Evolutionary conservation across 2,113 vertebrate genomes (phyloP).

Genomic region (Motacilla tschutschensis): DNA sequence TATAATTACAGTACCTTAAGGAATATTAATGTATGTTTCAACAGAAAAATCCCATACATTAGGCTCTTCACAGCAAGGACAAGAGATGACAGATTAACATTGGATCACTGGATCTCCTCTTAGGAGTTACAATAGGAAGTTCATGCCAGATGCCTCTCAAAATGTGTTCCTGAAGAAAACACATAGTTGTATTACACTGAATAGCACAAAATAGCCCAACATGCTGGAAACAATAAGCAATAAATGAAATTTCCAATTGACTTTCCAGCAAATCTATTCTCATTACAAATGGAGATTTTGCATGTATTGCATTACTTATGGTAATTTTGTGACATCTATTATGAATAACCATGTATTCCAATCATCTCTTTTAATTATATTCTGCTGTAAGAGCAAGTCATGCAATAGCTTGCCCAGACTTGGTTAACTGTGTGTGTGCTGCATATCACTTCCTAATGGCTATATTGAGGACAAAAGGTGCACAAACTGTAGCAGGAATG

Average conservation of each 20-base stretch:
- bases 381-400: slow-evolving; percentile 48
- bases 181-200: neutral
- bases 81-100: neutral
- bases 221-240: slow-evolving; percentile 65
- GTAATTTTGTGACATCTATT: slow-evolving; percentile 73
- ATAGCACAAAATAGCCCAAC: slow-evolving; percentile 60
- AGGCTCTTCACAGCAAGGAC: neutral
- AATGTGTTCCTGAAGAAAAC: neutral
- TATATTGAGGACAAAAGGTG: neutral
- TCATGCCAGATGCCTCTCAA: slow-evolving; percentile 2
- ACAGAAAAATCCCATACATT: neutral
- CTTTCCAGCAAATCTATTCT: slow-evolving; percentile 73
- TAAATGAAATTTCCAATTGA: slow-evolving; percentile 70
- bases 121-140: neutral
- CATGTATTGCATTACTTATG: slow-evolving; percentile 70
- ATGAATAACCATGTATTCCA: slow-evolving; percentile 73
- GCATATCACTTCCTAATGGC: neutral
- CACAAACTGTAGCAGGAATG: neutral
- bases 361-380: slow-evolving; percentile 73
- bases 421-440: slow-evolving; percentile 18
- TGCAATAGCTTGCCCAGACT: slow-evolving; percentile 29
- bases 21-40: neutral
- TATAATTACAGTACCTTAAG: neutral
- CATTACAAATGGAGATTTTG: slow-evolving; percentile 69
- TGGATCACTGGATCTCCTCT: neutral